phyloP scores from a whole-genome alignment of 2,113 vertebrate species.

The Corynorhinus townsendii region DNA sequence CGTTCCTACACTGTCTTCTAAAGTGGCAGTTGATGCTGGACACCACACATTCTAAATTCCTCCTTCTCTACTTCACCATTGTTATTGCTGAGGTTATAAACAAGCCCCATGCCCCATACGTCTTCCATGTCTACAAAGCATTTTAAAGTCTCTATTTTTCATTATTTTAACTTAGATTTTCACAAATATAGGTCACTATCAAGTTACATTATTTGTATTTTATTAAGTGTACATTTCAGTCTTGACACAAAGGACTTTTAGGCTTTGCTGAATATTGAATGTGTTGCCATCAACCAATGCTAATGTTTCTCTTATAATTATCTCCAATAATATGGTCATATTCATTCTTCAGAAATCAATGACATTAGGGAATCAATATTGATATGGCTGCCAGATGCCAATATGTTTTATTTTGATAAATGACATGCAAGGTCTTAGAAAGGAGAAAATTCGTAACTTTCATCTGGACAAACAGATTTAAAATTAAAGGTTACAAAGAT shows the following conservation, averaged over 20 bases:
- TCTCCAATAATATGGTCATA: not conserved
- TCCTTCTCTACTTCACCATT: not conserved
- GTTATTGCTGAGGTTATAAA: not conserved
- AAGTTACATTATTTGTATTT: not conserved
- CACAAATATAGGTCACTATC: not conserved
- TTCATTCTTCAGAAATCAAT: not conserved
- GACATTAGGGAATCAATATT: not conserved
- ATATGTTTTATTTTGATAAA: not conserved
- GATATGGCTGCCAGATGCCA: not conserved
- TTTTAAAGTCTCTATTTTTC: not conserved
- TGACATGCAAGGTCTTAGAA: not conserved
- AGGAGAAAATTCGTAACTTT: not conserved
- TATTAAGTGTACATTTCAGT: not conserved
- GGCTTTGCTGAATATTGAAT: not conserved
- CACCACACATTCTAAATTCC: accelerated
- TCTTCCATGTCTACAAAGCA: not conserved
- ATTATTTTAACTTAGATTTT: not conserved
- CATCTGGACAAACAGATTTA: not conserved
- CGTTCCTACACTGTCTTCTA: not conserved
- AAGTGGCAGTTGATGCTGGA: not conserved
- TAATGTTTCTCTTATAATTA: not conserved
- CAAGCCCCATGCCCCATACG: not conserved
- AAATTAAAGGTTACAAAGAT: not conserved
- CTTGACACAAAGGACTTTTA: not conserved
- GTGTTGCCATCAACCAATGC: not conserved